phyloP scores from a whole-genome alignment of 2,113 vertebrate genomes.

The Noctilio leporinus region DNA sequence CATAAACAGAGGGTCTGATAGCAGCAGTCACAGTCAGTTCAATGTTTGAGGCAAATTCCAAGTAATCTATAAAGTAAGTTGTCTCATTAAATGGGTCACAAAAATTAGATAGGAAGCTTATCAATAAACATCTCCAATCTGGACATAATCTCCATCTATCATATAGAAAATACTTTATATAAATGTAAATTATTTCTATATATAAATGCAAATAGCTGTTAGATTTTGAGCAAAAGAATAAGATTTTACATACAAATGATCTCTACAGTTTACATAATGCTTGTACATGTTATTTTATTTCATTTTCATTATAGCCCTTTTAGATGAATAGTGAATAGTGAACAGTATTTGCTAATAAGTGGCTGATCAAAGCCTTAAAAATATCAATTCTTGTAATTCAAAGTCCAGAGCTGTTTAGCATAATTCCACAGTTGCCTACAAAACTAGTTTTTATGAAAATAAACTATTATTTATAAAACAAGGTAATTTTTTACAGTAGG shows the following conservation, averaged over 20 bases:
- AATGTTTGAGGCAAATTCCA: slow-evolving; percentile 79
- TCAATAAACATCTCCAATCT: slow-evolving; percentile 68
- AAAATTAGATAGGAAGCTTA: slow-evolving; percentile 73
- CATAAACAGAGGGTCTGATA: slow-evolving; percentile 78
- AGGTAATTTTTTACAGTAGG: neutral
- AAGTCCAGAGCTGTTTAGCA: neutral
- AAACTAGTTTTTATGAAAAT: neutral
- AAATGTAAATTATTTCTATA: slow-evolving; percentile 48
- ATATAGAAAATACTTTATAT: slow-evolving; percentile 43
- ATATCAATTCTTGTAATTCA: neutral
- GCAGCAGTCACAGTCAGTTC: slow-evolving; percentile 67
- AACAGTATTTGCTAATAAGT: slow-evolving; percentile 4
- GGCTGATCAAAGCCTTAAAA: neutral
- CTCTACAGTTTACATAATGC: neutral
- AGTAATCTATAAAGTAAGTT: slow-evolving; percentile 69
- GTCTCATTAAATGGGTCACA: slow-evolving; percentile 71
- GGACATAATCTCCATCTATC: slow-evolving; percentile 36
- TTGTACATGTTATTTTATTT: slow-evolving; percentile 22
- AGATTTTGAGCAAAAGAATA: slow-evolving; percentile 42
- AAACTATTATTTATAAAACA: slow-evolving; percentile 15
- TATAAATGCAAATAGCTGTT: slow-evolving; percentile 42
- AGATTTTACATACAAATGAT: neutral
- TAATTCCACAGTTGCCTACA: neutral
- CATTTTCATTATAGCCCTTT: slow-evolving; percentile 1
- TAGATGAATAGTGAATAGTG: neutral